Base-by-base conservation (phyloP, 2,888 invertebrate genomes). In the Drosophila villosipedis region DNA sequence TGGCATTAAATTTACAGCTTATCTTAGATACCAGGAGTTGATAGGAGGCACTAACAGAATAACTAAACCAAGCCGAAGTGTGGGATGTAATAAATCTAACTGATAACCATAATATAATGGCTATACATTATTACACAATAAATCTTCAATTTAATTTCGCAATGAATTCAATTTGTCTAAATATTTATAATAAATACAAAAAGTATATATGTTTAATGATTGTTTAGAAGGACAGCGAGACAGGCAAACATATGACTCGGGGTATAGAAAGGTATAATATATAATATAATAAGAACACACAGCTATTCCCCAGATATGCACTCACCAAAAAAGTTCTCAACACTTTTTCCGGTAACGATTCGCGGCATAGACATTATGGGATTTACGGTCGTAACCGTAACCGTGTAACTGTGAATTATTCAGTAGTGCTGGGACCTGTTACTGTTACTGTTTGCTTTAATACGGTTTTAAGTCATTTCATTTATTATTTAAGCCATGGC, bases 381-480 rank as follows among this genome's bases (percentile, higher is more conserved):
- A 79, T 62, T 84, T 72, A 66, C 55, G 31, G 25, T 33, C 25
- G 16, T 47, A 47, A 25, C 57, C 65, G 72, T 35, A 57, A 16
- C 35, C 35, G 35, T 68, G 64, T 55, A 57, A 54, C 28, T 41
- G 30, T 84, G 67, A 73, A 89, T 84, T 72, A 89, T 86, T 68
- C 49, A 84, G 49, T 35, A 57, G 72, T 50, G 49, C 43, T n/a
- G 82, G 77, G 67, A 55, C 53, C 35, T 54, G 55, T 33, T 50
- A 61, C 35, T 54, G 53, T 33, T 50, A 55, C 57, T 55, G 68
- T 59, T 64, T 69, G 83, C 83, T 78, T 85, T 84, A 89, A 84
- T 89, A 81, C 76, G 74, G 86, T 76, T 85, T 84, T 89, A 89
- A 84, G 84, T 78, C 84, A 84, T 83, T 81, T 64, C 89, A 81